These are phyloP conservation scores for Cordilura impudica DNA, from an alignment of 2,888 invertebrate species.

Conservation along the genomic window DNA sequence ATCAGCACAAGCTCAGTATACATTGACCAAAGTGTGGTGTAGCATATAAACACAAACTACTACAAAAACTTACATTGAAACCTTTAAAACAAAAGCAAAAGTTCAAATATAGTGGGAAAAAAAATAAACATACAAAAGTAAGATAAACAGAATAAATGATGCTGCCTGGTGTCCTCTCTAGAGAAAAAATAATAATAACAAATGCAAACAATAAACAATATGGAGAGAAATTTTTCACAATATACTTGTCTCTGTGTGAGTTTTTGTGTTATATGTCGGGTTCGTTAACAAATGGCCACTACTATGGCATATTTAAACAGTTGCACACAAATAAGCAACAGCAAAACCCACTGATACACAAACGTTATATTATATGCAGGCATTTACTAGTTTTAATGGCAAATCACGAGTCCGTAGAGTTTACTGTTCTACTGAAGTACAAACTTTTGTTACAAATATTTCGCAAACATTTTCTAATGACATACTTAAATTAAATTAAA, in stretches of 20 bases:
- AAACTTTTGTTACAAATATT: too few species aligned
- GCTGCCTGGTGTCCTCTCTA: slow-evolving; percentile 36
- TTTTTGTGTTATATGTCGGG: neutral
- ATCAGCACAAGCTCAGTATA: too few species aligned
- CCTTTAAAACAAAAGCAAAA: too few species aligned
- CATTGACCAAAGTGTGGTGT: too few species aligned
- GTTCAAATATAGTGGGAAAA: too few species aligned
- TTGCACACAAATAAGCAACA: neutral
- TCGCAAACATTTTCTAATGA: slow-evolving; percentile 4
- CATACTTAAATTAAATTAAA: slow-evolving; percentile 15
- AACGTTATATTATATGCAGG: neutral
- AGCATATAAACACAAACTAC: too few species aligned
- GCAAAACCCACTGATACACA: neutral
- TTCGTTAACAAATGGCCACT: slow-evolving; percentile 15
- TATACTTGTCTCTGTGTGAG: too few species aligned
- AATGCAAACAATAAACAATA: slow-evolving; percentile 52
- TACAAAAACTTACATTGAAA: too few species aligned
- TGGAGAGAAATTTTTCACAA: neutral
- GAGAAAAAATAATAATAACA: too few species aligned
- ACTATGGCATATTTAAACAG: neutral
- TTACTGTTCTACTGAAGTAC: too few species aligned
- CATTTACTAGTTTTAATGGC: neutral
- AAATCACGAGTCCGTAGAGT: neutral
- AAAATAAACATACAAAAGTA: too few species aligned
- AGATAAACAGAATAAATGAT: slow-evolving; percentile 39